A percentile compares a stretch with the other conserved stretches of the same genome.
Evolutionary conservation across 2,113 vertebrate genomes (phyloP).

Genomic region (Notechis scutatus): DNA sequence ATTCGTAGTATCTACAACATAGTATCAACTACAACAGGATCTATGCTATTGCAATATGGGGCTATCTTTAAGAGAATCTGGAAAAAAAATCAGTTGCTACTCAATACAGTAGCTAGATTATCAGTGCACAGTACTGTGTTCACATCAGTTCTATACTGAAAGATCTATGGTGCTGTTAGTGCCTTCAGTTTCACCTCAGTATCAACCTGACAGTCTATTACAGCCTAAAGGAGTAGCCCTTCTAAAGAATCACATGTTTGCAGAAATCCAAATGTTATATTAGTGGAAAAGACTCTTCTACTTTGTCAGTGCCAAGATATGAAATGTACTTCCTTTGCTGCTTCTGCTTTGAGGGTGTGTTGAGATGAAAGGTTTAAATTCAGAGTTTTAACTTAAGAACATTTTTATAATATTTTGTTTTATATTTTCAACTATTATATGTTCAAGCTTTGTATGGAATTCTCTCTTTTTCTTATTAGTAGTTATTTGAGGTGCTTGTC

Average conservation of each 20-base stretch:
- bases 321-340: background rate
- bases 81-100: background rate
- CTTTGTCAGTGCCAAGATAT: background rate
- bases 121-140: background rate
- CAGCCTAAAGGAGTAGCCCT: background rate
- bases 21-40: background rate
- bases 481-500: background rate
- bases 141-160: background rate
- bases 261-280: background rate
- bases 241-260: background rate
- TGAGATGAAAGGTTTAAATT: background rate
- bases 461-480: background rate
- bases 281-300: background rate
- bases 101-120: background rate
- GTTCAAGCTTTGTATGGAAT: background rate
- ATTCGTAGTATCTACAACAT: background rate
- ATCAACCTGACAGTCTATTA: background rate
- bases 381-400: background rate
- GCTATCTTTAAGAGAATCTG: background rate
- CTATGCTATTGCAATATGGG: background rate
- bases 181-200: background rate
- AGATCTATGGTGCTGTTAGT: background rate
- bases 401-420: background rate
- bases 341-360: background rate
- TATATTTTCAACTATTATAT: background rate